Conservation (phyloP, 2,888 invertebrate genomes). For the Thymelicus sylvestris region DNA sequence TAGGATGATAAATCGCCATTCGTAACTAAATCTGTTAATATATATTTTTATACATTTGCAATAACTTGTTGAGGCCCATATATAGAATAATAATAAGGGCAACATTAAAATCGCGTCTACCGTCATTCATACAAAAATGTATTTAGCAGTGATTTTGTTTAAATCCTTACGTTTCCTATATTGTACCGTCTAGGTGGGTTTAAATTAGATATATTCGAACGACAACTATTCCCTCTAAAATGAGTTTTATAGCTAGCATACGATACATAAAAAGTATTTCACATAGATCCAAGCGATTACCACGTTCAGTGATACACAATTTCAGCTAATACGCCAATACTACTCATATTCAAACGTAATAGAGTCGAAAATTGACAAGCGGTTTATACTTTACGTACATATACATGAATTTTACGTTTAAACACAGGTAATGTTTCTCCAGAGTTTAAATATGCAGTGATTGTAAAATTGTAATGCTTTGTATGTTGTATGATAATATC, state of each 20-base stretch:
- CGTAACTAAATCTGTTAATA: no score
- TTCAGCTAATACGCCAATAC: neutral
- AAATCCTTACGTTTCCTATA: conserved; percentile 25
- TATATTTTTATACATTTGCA: no score
- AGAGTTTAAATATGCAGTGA: no score
- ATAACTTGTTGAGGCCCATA: no score
- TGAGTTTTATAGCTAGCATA: neutral
- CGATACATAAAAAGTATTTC: neutral
- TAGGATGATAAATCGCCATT: no score
- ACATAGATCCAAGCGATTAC: neutral
- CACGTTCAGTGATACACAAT: neutral
- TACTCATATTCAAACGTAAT: neutral
- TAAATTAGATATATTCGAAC: conserved; percentile 9
- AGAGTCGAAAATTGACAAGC: neutral
- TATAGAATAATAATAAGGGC: no score
- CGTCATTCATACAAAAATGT: neutral
- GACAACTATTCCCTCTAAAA: conserved; percentile 18
- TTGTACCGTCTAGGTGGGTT: conserved; percentile 35
- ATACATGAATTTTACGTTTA: neutral
- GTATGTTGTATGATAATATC: neutral
- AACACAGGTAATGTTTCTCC: neutral
- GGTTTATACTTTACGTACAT: no score
- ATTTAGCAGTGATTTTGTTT: neutral
- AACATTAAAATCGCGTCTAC: conserved; percentile 7
- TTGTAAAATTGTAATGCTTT: no score